Percentiles rank a stretch among this genome's conserved stretches.
Conservation (phyloP, 2,797 vertebrate species). For the Columba guinea region DNA sequence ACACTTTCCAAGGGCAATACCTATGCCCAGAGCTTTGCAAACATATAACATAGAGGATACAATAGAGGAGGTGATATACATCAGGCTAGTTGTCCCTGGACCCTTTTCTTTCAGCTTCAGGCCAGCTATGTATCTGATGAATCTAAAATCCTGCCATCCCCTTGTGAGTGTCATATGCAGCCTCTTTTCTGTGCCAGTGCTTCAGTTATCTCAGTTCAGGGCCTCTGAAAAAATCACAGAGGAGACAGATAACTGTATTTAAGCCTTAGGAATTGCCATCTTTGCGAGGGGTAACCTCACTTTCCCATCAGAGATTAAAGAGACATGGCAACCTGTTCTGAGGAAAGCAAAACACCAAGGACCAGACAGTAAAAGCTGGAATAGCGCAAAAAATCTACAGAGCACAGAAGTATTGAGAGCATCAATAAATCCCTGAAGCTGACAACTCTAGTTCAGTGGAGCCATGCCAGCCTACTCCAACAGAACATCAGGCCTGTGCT, state of each 20-base stretch:
- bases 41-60: background rate
- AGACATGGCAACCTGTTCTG: background rate
- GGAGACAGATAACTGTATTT: conserved; percentile 47
- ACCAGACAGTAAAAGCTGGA: background rate
- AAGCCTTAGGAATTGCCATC: conserved; percentile 48
- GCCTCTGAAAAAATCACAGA: conserved; percentile 42
- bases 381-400: background rate
- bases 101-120: background rate
- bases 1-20: background rate
- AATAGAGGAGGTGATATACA: conserved; percentile 37
- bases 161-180: background rate
- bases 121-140: background rate
- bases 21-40: conserved; percentile 13
- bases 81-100: conserved; percentile 17
- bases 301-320: conserved; percentile 45
- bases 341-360: conserved; percentile 3
- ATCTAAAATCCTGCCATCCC: conserved; percentile 39
- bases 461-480: background rate
- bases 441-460: background rate
- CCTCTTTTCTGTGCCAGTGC: background rate
- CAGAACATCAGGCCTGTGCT: background rate
- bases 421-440: conserved; percentile 5
- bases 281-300: conserved; percentile 13
- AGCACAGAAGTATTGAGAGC: background rate
- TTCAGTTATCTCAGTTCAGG: conserved; percentile 44